Conservation (phyloP, 2,113 vertebrate species). For the Dicaeum eximium region DNA sequence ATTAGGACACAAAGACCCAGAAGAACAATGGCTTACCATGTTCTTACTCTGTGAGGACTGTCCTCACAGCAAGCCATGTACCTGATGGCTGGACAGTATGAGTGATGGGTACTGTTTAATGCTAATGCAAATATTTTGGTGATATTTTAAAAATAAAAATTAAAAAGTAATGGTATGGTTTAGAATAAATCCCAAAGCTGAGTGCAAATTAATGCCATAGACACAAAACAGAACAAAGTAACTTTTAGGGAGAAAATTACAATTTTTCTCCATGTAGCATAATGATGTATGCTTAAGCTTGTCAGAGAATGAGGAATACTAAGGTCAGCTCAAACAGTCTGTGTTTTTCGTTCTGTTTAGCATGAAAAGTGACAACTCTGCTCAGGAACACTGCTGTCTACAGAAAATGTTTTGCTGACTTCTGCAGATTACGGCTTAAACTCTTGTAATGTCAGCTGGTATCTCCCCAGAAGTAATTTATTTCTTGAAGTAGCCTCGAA, state of each 20-base stretch:
- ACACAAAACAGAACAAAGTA: background rate
- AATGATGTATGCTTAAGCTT: background rate
- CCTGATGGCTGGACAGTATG: background rate
- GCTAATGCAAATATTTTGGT: background rate
- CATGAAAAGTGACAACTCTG: background rate
- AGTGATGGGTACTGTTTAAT: background rate
- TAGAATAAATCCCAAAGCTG: background rate
- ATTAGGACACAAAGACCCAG: background rate
- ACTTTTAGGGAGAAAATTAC: background rate
- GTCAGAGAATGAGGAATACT: background rate
- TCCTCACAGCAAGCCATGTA: background rate
- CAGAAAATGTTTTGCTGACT: background rate
- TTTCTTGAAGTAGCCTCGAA: background rate
- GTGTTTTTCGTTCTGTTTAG: background rate
- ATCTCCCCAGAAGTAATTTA: background rate
- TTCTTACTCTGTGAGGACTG: background rate
- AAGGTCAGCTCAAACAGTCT: background rate
- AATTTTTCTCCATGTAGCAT: background rate
- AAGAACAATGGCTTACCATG: background rate
- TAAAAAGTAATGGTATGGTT: background rate
- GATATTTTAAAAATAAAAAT: background rate
- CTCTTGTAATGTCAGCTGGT: background rate
- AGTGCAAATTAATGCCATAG: background rate
- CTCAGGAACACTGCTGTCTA: background rate
- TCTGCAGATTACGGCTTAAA: background rate